Conservation (phyloP, 2,888 invertebrate genomes). For the Stictocephala bisonia region DNA sequence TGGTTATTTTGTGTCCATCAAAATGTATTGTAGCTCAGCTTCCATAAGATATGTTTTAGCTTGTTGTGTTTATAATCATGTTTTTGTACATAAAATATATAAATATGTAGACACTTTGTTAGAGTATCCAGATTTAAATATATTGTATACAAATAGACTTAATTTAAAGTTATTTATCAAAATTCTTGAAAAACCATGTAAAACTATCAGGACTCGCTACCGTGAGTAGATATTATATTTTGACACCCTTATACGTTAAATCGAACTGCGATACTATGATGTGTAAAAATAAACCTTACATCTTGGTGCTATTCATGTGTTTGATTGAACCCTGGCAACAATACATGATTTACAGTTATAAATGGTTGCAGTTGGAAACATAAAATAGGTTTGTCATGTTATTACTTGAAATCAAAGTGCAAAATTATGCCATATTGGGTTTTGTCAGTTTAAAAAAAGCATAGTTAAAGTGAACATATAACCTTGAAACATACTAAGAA, state of each 20-base stretch:
- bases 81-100: slow-evolving; percentile 35
- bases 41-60: not conserved
- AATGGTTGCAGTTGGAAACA: no score
- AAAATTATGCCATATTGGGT: no score
- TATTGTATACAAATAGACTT: slow-evolving; percentile 26
- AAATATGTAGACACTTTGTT: slow-evolving; percentile 31
- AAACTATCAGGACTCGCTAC: slow-evolving; percentile 23
- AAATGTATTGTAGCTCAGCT: no score
- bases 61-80: slow-evolving; percentile 12
- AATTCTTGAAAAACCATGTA: slow-evolving; percentile 4
- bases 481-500: no score
- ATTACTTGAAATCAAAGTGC: no score
- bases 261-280: slow-evolving; percentile 31
- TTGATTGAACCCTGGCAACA: no score
- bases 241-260: slow-evolving; percentile 18
- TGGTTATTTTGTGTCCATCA: no score
- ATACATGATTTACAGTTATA: no score
- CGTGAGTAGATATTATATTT: slow-evolving; percentile 14
- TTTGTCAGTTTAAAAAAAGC: no score
- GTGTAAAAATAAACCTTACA: slow-evolving; percentile 40
- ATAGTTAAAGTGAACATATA: no score
- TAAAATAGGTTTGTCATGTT: no score
- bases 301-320: slow-evolving; percentile 24
- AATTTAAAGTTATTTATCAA: slow-evolving; percentile 21
- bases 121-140: slow-evolving; percentile 27